A percentile compares a stretch with the other conserved stretches of the same genome.
These are phyloP conservation scores for Astropecten irregularis DNA, from an alignment of 53 echinoderm and acorn worm genomes.

Conservation along the genomic window DNA sequence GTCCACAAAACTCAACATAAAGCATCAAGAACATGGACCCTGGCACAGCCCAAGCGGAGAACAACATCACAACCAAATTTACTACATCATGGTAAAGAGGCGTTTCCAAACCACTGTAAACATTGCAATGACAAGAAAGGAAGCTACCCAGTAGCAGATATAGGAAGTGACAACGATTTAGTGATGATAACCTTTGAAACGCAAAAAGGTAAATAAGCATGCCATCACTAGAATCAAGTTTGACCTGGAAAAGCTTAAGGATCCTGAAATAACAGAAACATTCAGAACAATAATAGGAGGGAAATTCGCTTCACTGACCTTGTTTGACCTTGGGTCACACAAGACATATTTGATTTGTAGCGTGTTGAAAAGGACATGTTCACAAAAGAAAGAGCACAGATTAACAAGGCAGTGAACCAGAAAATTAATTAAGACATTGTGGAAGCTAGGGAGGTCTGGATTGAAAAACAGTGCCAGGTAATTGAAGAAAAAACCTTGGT, in stretches of 20 bases:
- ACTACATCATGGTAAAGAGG: conserved; percentile 59
- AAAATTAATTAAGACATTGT: neutral
- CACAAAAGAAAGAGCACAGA: neutral
- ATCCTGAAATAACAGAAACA: neutral
- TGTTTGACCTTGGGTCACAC: neutral
- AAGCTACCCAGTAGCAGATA: conserved; percentile 33
- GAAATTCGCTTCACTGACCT: conserved; percentile 40
- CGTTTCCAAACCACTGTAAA: conserved; percentile 48
- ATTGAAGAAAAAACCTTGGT: neutral
- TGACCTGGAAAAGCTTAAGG: conserved; percentile 39
- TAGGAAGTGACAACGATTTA: conserved; percentile 48
- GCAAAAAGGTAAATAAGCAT: conserved; percentile 10
- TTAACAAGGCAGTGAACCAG: neutral
- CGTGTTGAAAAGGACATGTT: neutral
- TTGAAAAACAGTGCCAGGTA: neutral
- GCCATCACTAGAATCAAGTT: neutral
- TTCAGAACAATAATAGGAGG: conserved; percentile 29
- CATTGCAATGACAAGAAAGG: conserved; percentile 6
- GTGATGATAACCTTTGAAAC: conserved; percentile 18
- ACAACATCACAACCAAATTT: conserved; percentile 63
- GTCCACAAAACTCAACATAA: too few species aligned
- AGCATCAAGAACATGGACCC: too few species aligned
- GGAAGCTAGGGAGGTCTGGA: neutral
- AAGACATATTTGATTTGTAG: neutral
- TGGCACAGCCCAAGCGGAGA: too few species aligned